Evolutionary conservation across 1,140 invertebrate genomes (phyloP).

Genomic region (Pantala flavescens): DNA sequence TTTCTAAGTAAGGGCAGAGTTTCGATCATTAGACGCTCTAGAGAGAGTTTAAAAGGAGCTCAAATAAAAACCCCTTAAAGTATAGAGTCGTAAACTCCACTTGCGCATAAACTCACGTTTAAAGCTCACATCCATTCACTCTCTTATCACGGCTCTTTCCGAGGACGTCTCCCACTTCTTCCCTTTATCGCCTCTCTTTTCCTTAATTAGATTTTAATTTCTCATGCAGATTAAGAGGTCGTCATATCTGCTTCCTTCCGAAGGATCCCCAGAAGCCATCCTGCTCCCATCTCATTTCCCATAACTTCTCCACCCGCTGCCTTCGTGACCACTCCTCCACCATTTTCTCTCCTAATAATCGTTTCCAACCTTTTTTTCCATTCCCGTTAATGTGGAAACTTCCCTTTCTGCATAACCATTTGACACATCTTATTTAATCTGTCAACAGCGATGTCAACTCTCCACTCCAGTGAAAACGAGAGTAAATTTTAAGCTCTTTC

Average conservation of each 20-base stretch:
- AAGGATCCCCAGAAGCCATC: neutral
- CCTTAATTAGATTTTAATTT: slow-evolving; percentile 11
- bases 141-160: too few relatives aligned
- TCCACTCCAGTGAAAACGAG: too few relatives aligned
- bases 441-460: neutral
- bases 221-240: slow-evolving; percentile 4
- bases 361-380: neutral
- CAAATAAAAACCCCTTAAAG: too few relatives aligned
- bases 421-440: neutral
- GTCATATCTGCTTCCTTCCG: neutral
- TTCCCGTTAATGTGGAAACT: neutral
- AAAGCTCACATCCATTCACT: too few relatives aligned
- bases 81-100: too few relatives aligned
- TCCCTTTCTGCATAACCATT: neutral
- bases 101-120: too few relatives aligned
- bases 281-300: neutral
- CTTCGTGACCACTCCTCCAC: neutral
- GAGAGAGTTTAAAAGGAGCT: too few relatives aligned
- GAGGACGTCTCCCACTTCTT: neutral
- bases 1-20: too few relatives aligned
- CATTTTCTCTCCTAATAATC: neutral
- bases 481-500: too few relatives aligned
- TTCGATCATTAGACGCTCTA: too few relatives aligned
- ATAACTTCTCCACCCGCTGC: neutral
- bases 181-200: neutral